Evolutionary conservation across 1,140 invertebrate species (phyloP).

Genomic region (Tetragnatha versicolor): DNA sequence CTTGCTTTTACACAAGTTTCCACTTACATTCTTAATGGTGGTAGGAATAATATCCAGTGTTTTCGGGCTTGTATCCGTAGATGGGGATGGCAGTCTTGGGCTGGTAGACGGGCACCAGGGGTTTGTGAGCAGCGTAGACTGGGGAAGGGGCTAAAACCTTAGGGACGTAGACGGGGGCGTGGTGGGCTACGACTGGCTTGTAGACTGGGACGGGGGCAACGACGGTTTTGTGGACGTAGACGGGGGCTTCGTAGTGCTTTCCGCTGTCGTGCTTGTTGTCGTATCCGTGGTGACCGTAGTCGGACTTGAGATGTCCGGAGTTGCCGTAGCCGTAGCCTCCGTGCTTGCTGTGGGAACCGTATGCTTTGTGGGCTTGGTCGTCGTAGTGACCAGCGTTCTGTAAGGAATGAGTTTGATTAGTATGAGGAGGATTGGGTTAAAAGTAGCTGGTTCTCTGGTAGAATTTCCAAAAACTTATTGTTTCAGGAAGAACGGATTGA

Average conservation of each 20-base stretch:
- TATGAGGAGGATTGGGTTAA: not conserved
- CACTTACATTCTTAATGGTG: conserved; percentile 35
- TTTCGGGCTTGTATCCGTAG: conserved; percentile 22
- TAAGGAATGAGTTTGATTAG: not conserved
- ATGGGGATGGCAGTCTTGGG: conserved; percentile 49
- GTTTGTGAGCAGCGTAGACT: conserved; percentile 31
- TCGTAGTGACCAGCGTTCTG: conserved; percentile 49
- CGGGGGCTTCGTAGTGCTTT: conserved; percentile 16
- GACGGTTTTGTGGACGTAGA: not conserved
- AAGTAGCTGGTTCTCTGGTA: no score
- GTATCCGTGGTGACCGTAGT: conserved; percentile 32
- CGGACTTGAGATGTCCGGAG: conserved; percentile 39
- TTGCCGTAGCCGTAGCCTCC: conserved; percentile 36
- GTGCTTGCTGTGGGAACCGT: conserved; percentile 25
- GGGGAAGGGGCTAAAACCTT: not conserved
- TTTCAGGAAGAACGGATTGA: no score
- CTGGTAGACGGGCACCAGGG: conserved; percentile 41
- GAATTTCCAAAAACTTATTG: no score
- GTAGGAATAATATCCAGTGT: conserved; percentile 48
- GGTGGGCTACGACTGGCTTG: not conserved
- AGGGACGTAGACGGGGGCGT: not conserved
- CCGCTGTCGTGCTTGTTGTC: conserved; percentile 31
- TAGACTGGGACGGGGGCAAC: conserved; percentile 9
- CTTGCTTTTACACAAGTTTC: no score
- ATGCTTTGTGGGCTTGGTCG: conserved; percentile 30